Conservation (phyloP, 2,888 invertebrate species). For the Chloromyia formosa region DNA sequence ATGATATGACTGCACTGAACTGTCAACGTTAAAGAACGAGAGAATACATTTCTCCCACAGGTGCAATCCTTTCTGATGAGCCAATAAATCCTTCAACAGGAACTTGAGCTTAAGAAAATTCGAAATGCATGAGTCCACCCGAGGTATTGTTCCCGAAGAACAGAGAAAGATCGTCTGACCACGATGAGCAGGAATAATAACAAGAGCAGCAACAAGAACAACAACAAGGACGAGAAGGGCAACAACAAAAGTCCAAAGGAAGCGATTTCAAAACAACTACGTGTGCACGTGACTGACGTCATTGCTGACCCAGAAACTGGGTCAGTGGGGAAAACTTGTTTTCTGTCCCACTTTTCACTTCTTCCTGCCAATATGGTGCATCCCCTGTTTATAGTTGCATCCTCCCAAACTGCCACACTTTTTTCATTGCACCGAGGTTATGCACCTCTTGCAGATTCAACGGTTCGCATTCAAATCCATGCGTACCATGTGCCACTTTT, state of each 20-base stretch:
- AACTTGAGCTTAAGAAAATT: slow-evolving; percentile 5
- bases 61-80: too few species aligned
- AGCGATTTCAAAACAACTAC: slow-evolving; percentile 38
- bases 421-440: slow-evolving; percentile 25
- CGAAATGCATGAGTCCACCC: background rate
- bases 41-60: too few species aligned
- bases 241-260: slow-evolving; percentile 22
- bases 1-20: too few species aligned
- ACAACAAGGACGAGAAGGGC: background rate
- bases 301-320: slow-evolving; percentile 49
- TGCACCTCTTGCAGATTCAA: slow-evolving; percentile 12
- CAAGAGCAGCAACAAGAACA: background rate
- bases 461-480: slow-evolving; percentile 45
- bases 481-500: slow-evolving; percentile 48
- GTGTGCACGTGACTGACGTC: slow-evolving; percentile 51
- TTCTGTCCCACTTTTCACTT: background rate
- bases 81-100: background rate
- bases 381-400: background rate
- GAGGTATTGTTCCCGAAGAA: background rate
- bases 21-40: too few species aligned
- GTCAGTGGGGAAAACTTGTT: slow-evolving; percentile 50
- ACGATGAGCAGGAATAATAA: slow-evolving; percentile 11
- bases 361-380: background rate
- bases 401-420: background rate
- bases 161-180: slow-evolving; percentile 1